Evolutionary conservation across 2,888 invertebrate genomes (phyloP).

Genomic region (Acanthacorydalis orientalis): DNA sequence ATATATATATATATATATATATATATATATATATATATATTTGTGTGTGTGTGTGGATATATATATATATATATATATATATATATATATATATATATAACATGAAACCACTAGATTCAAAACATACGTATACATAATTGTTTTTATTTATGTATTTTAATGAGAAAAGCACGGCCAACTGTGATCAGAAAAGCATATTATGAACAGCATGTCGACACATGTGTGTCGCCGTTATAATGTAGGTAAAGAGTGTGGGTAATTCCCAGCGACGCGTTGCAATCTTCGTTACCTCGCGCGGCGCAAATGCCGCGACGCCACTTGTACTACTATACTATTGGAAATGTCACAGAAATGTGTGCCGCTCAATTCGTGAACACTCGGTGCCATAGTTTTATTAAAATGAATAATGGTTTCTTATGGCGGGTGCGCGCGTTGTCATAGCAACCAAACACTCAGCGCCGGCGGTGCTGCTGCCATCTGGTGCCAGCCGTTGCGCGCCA

Average conservation of each 20-base stretch:
- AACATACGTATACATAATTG: background rate
- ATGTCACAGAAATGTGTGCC: background rate
- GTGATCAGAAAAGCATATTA: too few relatives aligned
- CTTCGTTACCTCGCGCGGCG: background rate
- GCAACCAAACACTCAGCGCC: constrained; percentile 21
- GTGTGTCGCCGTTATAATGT: too few relatives aligned
- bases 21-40: too few relatives aligned
- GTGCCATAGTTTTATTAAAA: constrained; percentile 20
- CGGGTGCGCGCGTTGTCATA: constrained; percentile 19
- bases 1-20: too few relatives aligned
- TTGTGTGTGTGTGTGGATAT: background rate
- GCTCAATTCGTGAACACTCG: background rate
- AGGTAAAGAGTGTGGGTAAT: too few relatives aligned
- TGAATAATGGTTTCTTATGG: constrained; percentile 23
- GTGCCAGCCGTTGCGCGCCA: constrained; percentile 12
- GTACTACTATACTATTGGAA: too few relatives aligned
- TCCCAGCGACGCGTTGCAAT: too few relatives aligned
- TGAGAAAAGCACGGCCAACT: too few relatives aligned
- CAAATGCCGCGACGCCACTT: background rate
- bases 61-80: background rate
- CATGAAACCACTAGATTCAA: background rate
- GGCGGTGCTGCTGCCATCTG: constrained; percentile 11
- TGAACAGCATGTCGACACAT: too few relatives aligned
- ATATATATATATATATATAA: background rate
- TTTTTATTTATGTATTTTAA: too few relatives aligned